Conservation (phyloP, 2,797 vertebrate species). For the Poecilia gillii region DNA sequence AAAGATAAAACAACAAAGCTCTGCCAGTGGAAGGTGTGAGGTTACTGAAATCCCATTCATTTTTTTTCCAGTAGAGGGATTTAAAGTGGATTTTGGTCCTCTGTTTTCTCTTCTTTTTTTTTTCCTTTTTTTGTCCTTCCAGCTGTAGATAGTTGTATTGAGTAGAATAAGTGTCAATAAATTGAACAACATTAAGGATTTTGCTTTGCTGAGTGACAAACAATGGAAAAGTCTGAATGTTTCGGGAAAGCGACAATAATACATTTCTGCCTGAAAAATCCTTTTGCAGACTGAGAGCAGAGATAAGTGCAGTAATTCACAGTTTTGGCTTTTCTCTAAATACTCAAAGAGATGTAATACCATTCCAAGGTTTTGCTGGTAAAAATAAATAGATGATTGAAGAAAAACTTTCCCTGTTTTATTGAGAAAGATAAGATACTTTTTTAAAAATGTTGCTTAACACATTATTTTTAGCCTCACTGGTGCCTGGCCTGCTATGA, state of each 20-base stretch:
- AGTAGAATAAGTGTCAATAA: constrained; percentile 14
- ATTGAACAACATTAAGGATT: constrained; percentile 5
- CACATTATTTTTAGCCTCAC: too few species aligned
- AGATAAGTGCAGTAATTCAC: neutral
- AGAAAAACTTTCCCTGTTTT: neutral
- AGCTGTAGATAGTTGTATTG: constrained; percentile 1
- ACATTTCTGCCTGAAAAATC: constrained; percentile 33
- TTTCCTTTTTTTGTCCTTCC: neutral
- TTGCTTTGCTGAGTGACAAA: constrained; percentile 8
- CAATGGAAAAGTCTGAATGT: constrained; percentile 1
- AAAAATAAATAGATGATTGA: neutral
- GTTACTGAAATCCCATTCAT: constrained; percentile 21
- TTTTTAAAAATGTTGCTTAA: too few species aligned
- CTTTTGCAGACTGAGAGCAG: neutral
- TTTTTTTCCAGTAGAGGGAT: constrained; percentile 1
- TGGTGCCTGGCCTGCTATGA: too few species aligned
- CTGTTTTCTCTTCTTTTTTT: neutral
- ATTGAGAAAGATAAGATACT: neutral
- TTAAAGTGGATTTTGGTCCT: constrained; percentile 16
- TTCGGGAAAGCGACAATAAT: constrained; percentile 4
- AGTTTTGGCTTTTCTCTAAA: neutral
- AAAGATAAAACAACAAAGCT: constrained; percentile 19
- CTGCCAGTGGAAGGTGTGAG: constrained; percentile 1
- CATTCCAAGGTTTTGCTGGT: neutral
- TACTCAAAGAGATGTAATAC: neutral